Evolutionary conservation across 2,888 invertebrate species (phyloP), one percentile per base, ranked within the genome.

Genomic region (Cryptus armator): DNA sequence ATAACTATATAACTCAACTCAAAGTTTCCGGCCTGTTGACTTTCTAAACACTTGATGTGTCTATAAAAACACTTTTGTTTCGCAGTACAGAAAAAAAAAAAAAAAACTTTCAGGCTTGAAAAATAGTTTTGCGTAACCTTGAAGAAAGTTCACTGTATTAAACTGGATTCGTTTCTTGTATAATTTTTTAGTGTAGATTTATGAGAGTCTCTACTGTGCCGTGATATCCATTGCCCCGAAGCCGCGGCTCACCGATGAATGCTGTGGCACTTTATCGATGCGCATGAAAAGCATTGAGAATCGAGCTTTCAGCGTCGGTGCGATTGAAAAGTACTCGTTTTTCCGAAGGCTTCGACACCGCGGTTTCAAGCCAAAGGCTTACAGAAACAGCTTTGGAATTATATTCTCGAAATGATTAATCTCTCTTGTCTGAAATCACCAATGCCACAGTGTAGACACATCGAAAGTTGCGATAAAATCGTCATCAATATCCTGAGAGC

Each of bases 291-390:
- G 78, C 62, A 66, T 14, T 19, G 32, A 51, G 53, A 9, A 16
- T 64, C 12, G 43, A n/a, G 24, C 43, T 59, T 16, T 67, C 29
- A 24, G 71, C 32, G 56, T 32, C 19, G 10, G 32, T 16, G 14
- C 78, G 78, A 67, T 74, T 67, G 72, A 43, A 68, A 72, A 74
- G 56, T 48, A 62, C 10, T 29, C 59, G 72, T 16, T 68, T 78
- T 77, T 48, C 46, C n/a, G 32, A 46, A 62, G 24, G 51, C 48
- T 83, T 70, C 32, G 74, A 70, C 62, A 48, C n/a, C 62, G 48
- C 9, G 37, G 14, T 62, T 16, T 62, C 29, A 24, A 12, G 29
- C n/a, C 14, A 32, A n/a, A 5, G 32, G 12, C 62, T 62, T 62
- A 14, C 62, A 66, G 66, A 67, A 77, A 29, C 9, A 44, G 62